Evolutionary conservation across 1,140 invertebrate species (phyloP).

Genomic region (Acromyrmex heyeri): DNA sequence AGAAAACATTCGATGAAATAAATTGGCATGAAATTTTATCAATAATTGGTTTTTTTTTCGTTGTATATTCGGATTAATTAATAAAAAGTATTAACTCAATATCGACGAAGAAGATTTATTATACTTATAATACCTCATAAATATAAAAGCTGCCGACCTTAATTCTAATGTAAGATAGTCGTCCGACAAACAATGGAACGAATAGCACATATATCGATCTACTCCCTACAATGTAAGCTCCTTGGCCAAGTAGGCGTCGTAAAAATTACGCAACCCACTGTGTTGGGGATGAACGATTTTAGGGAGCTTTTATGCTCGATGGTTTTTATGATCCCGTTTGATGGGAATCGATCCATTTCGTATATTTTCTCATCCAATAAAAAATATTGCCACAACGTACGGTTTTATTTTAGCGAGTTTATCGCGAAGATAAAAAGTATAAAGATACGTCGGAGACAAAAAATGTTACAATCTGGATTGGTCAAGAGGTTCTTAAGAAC

Average conservation of each 20-base stretch:
- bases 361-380: conserved; percentile 56
- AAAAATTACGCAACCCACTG: conserved; percentile 53
- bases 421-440: background rate
- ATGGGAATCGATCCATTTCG: conserved; percentile 37
- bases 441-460: conserved; percentile 42
- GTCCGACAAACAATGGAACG: conserved; percentile 5
- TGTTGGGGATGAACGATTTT: conserved; percentile 28
- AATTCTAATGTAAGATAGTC: conserved; percentile 22
- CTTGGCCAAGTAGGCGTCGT: conserved; percentile 36
- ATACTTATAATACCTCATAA: background rate
- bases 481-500: conserved; percentile 18
- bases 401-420: conserved; percentile 50
- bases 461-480: conserved; percentile 1
- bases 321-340: conserved; percentile 44
- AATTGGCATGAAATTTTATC: conserved; percentile 5
- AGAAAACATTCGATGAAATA: background rate
- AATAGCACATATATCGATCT: conserved; percentile 47
- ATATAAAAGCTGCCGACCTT: background rate
- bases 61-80: background rate
- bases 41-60: background rate
- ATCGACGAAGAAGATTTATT: conserved; percentile 21
- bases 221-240: conserved; percentile 27
- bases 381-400: conserved; percentile 52
- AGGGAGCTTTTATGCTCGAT: conserved; percentile 46
- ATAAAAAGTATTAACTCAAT: background rate